Conservation (phyloP, 2,888 invertebrate species). For the Allophyes oxyacanthae region DNA sequence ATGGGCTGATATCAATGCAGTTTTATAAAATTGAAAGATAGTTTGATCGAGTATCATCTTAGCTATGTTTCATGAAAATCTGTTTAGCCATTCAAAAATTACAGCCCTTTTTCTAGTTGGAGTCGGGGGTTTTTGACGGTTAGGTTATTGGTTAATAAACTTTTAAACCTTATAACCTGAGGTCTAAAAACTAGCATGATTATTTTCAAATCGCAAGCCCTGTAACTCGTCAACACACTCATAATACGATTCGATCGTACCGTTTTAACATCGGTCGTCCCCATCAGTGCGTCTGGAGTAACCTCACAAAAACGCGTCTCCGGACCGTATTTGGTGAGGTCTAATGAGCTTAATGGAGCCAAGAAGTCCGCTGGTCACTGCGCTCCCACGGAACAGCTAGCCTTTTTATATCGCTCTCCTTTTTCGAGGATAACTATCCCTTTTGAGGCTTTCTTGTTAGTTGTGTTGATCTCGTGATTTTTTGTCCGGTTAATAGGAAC, state of each 20-base stretch:
- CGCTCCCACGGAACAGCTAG: conserved; percentile 71
- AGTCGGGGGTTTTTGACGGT: no score
- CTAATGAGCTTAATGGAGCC: conserved; percentile 77
- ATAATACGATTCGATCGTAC: conserved; percentile 56
- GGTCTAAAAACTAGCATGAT: no score
- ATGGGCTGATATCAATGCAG: no score
- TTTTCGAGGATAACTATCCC: conserved; percentile 59
- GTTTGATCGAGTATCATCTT: no score
- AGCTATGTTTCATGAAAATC: no score
- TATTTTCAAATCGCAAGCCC: conserved; percentile 4
- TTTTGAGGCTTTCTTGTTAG: conserved; percentile 43
- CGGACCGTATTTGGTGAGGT: conserved; percentile 73
- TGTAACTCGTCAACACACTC: conserved; percentile 45
- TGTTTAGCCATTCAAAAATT: no score
- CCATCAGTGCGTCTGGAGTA: conserved; percentile 54
- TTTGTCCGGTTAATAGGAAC: conserved; percentile 1
- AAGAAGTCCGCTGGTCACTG: conserved; percentile 56
- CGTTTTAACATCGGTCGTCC: conserved; percentile 56
- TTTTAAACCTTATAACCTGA: no score
- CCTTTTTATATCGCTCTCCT: conserved; percentile 64
- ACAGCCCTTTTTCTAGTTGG: no score
- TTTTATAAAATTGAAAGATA: no score
- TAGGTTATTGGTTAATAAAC: no score
- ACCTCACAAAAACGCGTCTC: conserved; percentile 65
- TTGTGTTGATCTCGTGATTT: conserved; percentile 10